A percentile compares a stretch with the other conserved stretches of the same genome.
These are phyloP conservation scores for Drosophila hydei DNA, from an alignment of 1,140 invertebrate species.

Conservation along the genomic window DNA sequence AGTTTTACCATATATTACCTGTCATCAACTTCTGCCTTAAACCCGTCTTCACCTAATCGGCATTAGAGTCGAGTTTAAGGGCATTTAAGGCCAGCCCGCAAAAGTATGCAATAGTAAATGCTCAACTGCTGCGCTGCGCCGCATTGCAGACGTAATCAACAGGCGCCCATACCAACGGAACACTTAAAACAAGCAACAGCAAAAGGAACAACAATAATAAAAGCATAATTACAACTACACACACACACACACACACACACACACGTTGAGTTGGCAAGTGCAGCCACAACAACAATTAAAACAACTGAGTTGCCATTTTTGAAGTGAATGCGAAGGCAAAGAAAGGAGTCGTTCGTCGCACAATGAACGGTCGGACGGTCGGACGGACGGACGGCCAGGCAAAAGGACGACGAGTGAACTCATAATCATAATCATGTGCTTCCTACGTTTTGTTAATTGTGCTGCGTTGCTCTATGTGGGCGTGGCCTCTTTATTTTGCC, in stretches of 20 bases:
- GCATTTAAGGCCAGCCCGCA: constrained; percentile 8
- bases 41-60: background rate
- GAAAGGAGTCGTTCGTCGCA: constrained; percentile 22
- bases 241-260: constrained; percentile 6
- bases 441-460: constrained; percentile 70
- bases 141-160: constrained; percentile 44
- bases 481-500: constrained; percentile 65
- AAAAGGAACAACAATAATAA: constrained; percentile 52
- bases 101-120: constrained; percentile 42
- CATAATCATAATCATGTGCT: constrained; percentile 77
- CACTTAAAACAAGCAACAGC: constrained; percentile 15
- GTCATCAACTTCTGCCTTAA: no score
- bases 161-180: constrained; percentile 20
- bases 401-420: constrained; percentile 22
- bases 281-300: constrained; percentile 68
- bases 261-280: constrained; percentile 25
- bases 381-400: constrained; percentile 11
- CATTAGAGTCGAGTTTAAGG: background rate
- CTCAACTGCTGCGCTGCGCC: constrained; percentile 2
- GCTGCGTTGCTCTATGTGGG: constrained; percentile 40
- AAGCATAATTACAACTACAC: constrained; percentile 69
- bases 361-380: no score
- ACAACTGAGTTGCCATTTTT: constrained; percentile 76
- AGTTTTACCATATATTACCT: no score
- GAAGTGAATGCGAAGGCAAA: constrained; percentile 56